Evolutionary conservation across 1,140 invertebrate species (phyloP), one percentile per base, ranked within the genome.

Genomic region (Drosophila pectinifera): DNA sequence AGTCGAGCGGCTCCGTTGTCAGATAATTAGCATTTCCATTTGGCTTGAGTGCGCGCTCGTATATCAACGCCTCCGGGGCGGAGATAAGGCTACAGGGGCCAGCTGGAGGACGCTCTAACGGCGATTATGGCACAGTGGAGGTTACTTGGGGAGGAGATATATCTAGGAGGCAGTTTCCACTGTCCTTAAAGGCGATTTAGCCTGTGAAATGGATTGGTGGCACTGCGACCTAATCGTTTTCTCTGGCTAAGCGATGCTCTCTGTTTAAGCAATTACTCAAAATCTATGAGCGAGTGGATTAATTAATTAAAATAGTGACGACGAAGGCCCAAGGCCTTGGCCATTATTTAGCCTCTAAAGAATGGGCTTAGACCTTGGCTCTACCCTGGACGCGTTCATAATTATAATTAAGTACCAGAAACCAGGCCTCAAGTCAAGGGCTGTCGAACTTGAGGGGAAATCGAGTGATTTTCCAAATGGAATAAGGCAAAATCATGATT

Each of bases 1-100:
- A 58, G 63, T 70, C 59, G 78, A 73, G 57, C 70, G 73, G 36
- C 63, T 78, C 70, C 79, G 79, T 79, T 83, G 69, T 88, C 72
- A 78, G 76, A 90, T 89, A 88, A 88, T 88, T 89, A 89, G 81
- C 83, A 88, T 89, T 89, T 79, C 65, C 83, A 79, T 83, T 88
- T 80, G 73, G 75, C 61, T 51, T 49, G 73, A 72, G 68, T 70
- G 51, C 31, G 26, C 51, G 42, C 39, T 72, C 65, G 65, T 72
- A 72, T 72, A 72, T 72, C 68, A 72, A 72, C 68, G 68, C 68
- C 51, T 70, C 26, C 31, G n/a, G 16, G 22, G 67, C 31, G 28
- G 16, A 56, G 68, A 72, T 72, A 72, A 72, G 68, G 65, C 26
- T 8, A 16, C 28, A 11, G 16, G 61, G 46, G 63, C 58, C 57